phyloP scores from a whole-genome alignment of 2,113 vertebrate genomes.

The Sigmodon hispidus region DNA sequence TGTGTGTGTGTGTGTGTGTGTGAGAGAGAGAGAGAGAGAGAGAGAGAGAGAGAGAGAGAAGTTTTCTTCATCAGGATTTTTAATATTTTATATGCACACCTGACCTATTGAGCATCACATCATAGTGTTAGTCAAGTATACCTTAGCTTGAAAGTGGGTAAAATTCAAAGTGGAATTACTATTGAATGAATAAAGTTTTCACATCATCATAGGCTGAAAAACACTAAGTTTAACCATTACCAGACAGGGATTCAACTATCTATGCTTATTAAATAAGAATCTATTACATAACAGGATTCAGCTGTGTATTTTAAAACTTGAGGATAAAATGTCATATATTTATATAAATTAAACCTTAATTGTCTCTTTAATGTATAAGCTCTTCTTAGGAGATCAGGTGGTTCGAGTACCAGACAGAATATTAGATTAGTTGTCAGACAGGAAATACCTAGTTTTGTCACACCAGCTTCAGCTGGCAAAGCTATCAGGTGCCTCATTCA shows the following conservation, averaged over 20 bases:
- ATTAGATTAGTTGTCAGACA: neutral
- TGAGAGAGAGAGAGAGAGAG: too few species aligned
- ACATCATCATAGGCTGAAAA: neutral
- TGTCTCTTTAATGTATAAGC: neutral
- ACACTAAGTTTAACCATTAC: neutral
- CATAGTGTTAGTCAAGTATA: neutral
- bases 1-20: neutral
- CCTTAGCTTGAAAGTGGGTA: neutral
- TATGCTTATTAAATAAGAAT: constrained; percentile 38
- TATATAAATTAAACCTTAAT: neutral
- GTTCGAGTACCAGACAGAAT: neutral
- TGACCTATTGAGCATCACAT: neutral
- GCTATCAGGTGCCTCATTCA: neutral
- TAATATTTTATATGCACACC: neutral
- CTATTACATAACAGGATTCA: neutral
- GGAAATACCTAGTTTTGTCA: constrained; percentile 3
- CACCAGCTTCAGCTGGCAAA: neutral
- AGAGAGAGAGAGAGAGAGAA: too few species aligned
- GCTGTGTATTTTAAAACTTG: constrained; percentile 9
- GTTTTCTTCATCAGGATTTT: neutral
- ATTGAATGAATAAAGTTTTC: neutral
- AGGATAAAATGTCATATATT: constrained; percentile 2
- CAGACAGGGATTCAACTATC: neutral
- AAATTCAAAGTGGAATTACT: neutral
- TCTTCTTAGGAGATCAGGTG: neutral